These are phyloP conservation scores for Tricholaema leucomelas DNA, from an alignment of 2,113 vertebrate species.

Conservation along the genomic window DNA sequence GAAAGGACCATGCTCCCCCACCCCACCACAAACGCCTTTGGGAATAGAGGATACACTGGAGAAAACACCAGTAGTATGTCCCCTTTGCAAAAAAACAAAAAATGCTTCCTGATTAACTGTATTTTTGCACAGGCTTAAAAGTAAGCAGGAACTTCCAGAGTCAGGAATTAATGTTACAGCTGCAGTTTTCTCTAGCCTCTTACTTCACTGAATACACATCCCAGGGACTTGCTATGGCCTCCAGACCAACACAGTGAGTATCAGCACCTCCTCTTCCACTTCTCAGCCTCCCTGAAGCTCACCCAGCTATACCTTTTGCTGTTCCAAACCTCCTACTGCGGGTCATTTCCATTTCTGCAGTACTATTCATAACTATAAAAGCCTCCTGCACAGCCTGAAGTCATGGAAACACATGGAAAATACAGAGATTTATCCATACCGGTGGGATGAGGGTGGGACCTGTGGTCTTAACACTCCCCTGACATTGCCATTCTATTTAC, in stretches of 20 bases:
- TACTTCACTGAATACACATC: constrained; percentile 17
- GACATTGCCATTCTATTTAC: constrained; percentile 74
- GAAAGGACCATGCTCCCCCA: not conserved
- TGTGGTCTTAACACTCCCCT: constrained; percentile 66
- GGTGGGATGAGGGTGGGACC: constrained; percentile 50
- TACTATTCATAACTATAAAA: constrained; percentile 19
- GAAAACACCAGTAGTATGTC: not conserved
- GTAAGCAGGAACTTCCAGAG: constrained; percentile 22
- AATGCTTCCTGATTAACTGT: not conserved
- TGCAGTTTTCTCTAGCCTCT: constrained; percentile 10
- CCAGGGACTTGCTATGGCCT: constrained; percentile 23
- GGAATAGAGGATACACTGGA: not conserved
- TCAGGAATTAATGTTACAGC: not conserved
- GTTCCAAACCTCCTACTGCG: constrained; percentile 12
- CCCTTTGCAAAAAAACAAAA: not conserved
- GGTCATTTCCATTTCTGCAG: constrained; percentile 20
- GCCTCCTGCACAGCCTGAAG: constrained; percentile 55
- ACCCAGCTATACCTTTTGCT: constrained; percentile 14
- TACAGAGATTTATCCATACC: constrained; percentile 31
- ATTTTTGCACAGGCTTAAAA: constrained; percentile 32
- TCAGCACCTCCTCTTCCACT: constrained; percentile 22
- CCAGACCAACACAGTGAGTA: constrained; percentile 34
- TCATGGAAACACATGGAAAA: constrained; percentile 41
- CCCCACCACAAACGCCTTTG: not conserved
- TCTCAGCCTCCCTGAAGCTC: constrained; percentile 56